phyloP scores from a whole-genome alignment of 1,140 invertebrate genomes.

The Nylanderia fulva region DNA sequence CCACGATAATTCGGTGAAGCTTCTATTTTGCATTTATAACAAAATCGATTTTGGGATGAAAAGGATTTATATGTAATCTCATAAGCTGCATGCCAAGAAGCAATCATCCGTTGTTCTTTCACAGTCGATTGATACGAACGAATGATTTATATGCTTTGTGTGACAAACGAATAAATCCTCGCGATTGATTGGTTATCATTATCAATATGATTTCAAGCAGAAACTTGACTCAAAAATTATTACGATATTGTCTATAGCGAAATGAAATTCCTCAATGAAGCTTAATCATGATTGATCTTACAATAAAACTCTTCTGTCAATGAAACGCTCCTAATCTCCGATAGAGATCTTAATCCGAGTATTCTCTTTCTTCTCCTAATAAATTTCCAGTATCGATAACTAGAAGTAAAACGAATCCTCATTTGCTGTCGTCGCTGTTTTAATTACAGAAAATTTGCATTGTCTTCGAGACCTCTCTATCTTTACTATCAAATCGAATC shows the following conservation, averaged over 20 bases:
- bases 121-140: not conserved
- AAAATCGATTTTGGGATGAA: not conserved
- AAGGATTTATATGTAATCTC: slow-evolving; percentile 13
- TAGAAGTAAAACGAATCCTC: slow-evolving; percentile 8
- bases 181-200: slow-evolving; percentile 10
- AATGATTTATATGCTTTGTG: slow-evolving; percentile 2
- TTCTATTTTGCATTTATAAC: not conserved
- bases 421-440: slow-evolving; percentile 32
- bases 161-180: not conserved
- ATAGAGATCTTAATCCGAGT: slow-evolving; percentile 23
- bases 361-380: slow-evolving; percentile 2
- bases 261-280: not conserved
- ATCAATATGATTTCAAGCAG: not conserved
- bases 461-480: not conserved
- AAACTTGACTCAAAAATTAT: not conserved
- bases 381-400: slow-evolving; percentile 47
- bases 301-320: not conserved
- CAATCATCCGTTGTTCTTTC: not conserved
- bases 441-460: slow-evolving; percentile 53
- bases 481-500: not conserved
- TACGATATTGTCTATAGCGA: not conserved
- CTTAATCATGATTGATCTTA: slow-evolving; percentile 9
- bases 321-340: slow-evolving; percentile 4
- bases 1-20: not conserved
- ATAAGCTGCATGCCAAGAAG: not conserved